phyloP scores from a whole-genome alignment of 2,797 vertebrate species.

The Taeniopygia guttata region DNA sequence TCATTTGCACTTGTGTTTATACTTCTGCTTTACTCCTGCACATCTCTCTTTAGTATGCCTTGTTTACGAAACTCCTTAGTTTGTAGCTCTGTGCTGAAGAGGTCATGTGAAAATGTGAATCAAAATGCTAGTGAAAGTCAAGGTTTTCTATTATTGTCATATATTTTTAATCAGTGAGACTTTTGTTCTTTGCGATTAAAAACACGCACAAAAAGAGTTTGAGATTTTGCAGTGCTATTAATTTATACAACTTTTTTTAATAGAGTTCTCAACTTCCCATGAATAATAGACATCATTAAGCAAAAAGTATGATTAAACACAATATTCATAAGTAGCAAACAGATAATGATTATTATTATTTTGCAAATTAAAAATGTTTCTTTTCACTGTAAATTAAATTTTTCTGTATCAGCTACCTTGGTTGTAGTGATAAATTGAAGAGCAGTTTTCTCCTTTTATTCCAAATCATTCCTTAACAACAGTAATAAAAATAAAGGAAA shows the following conservation, averaged over 20 bases:
- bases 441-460: not conserved
- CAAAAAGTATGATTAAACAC: not conserved
- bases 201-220: not conserved
- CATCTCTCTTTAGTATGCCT: slow-evolving; percentile 59
- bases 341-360: not conserved
- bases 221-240: not conserved
- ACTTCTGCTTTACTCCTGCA: slow-evolving; percentile 69
- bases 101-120: slow-evolving; percentile 75
- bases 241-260: not conserved
- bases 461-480: not conserved
- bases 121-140: slow-evolving; percentile 25
- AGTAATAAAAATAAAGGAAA: not conserved
- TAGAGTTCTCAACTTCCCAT: not conserved
- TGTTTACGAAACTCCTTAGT: slow-evolving; percentile 77
- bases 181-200: not conserved
- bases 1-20: slow-evolving; percentile 64
- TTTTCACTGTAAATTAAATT: not conserved
- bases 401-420: not conserved
- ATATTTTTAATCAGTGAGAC: not conserved
- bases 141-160: not conserved
- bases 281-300: not conserved
- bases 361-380: not conserved
- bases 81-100: slow-evolving; percentile 30
- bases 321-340: not conserved
- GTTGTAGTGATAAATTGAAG: not conserved